Base-by-base conservation (phyloP, 2,113 vertebrate genomes). In the Plestiodon gilberti region DNA sequence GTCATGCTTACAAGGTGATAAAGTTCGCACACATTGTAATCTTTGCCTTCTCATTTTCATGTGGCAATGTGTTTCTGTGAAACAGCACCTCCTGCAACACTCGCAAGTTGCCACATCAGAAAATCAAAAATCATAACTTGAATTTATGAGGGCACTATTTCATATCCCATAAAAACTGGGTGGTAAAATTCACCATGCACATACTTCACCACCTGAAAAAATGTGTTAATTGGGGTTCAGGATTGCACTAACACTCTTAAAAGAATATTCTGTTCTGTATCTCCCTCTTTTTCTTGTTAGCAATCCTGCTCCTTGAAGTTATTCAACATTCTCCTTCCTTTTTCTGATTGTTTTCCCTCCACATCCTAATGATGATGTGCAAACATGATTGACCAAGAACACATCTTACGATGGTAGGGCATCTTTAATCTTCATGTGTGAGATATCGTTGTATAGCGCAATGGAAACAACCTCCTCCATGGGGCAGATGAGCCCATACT, bases 361-460 rank as follows among this genome's bases (percentile, higher is more conserved):
- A 33, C 2, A 38, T 5, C 40, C 84, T 15, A 55, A 33, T 83
- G 74, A 81, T 87, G 89, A 90, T 28, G 43, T 87, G 73, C n/a
- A 89, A 91, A 85, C 0, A 0, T 55, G 48, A 33, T 88, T 78
- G 92, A 89, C 73, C 86, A 93, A 94, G 81, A 94, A 88, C 15
- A 64, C 89, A 84, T 90, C 99, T 99, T 99, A 99, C 99, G 99
- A 99, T 85, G 99, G 99, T 90, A 99, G 94, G 2, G 98, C 98
- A 18, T 99, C 99, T 93, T 99, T 99, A 89, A 99, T 98, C 96
- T 99, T 98, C 99, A 99, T 99, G 90, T 98, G 98, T 1, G 99
- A 99, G 92, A 99, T 98, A 87, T 99, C 99, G 0, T 97, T 98
- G 85, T 99, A 99, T 84, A 99, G 97, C 0, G 99, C 98, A 73